Base-by-base conservation (phyloP, 2,888 invertebrate genomes). In the Lordiphosa fenestrarum region DNA sequence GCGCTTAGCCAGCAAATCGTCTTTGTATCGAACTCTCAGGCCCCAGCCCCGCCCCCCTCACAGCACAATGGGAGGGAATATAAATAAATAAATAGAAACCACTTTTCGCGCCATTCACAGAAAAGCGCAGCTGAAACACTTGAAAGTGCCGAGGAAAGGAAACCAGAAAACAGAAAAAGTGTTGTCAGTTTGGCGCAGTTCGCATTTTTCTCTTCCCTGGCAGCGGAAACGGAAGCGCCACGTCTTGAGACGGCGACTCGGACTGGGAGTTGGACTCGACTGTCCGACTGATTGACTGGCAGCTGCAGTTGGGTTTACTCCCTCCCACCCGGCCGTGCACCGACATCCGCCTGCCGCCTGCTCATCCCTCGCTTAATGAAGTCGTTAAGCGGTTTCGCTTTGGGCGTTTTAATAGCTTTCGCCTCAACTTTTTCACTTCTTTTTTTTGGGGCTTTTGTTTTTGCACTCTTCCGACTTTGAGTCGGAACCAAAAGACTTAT, bases 61-160 rank as follows among this genome's bases (percentile, higher is more conserved):
- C n/a, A n/a, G n/a, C 74, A 81, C 81, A 77, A 74, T 73, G 71
- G 56, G 60, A 51, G 71, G 56, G 60, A 51, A 53, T 67, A 74
- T 82, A 82, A 82, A 74, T 74, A 74, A 74, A 74, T 82, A 74
- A 74, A 82, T 77, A 77, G 78, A 74, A 74, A 74, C 63, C 74
- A 74, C 78, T 74, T 82, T 74, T 82, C 67, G 63, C 78, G 63
- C 74, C 71, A 53, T 51, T 59, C 40, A 23, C 30, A 21, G n/a
- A 47, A 46, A 46, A 46, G 46, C 42, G 42, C 42, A 44, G 46
- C 15, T 10, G 54, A 60, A 77, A 58, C 60, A 61, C 73, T 80
- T 71, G 12, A 66, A 66, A 60, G 37, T 19, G 21, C 10, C 25
- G 12, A 12, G 6, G 25, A 44, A 42, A 36, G 33, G 19, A 21